Base-by-base conservation (phyloP, 1,140 invertebrate species). In the Heliconius congener region DNA sequence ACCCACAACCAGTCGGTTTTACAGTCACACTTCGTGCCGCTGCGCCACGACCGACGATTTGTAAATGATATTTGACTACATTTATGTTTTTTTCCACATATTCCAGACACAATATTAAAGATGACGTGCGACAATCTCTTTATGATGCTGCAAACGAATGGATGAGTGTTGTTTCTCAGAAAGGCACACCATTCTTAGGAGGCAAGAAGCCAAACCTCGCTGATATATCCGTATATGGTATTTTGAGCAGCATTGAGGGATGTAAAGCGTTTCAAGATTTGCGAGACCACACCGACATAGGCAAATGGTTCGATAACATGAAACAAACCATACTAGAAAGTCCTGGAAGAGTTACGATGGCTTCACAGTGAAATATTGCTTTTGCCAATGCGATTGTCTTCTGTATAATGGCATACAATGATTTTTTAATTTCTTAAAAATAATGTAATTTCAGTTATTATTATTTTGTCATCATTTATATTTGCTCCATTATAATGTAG, bases 191-290 rank as follows among this genome's bases (percentile, higher is more conserved):
- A 55, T 99, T 99, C 88, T 96, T 98, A 93, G 97, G 98, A 83
- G 99, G 99, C 2, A 94, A 96, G 18, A 91, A 96, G 85, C 99
- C 99, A 16, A 97, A 99, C 92, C 95, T 99, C 8, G 97, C 99
- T 4, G 99, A 99, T 95, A 95, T 99, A 71, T 96, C 98, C 8
- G 97, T 99, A 0, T 99, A 98, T 93, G 99, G 99, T 18, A 96
- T 99, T 16, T 94, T 99, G 4, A 98, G 96, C 85, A 99, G 99
- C 87, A 99, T 99, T 88, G 98, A 99, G 95, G 99, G 99, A 0
- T 99, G 98, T 88, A 85, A 95, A 73, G 98, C 99, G 6, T 99
- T 99, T 91, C 94, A 97, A 86, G 99, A 99, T 90, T 94, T 98
- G 34, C 88, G 86, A 30, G 82, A 84, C 6, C 87, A 92, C 74